A percentile compares a stretch with the other conserved stretches of the same genome.
phyloP scores from a whole-genome alignment of 2,888 invertebrate genomes.

The Athetis lepigone region DNA sequence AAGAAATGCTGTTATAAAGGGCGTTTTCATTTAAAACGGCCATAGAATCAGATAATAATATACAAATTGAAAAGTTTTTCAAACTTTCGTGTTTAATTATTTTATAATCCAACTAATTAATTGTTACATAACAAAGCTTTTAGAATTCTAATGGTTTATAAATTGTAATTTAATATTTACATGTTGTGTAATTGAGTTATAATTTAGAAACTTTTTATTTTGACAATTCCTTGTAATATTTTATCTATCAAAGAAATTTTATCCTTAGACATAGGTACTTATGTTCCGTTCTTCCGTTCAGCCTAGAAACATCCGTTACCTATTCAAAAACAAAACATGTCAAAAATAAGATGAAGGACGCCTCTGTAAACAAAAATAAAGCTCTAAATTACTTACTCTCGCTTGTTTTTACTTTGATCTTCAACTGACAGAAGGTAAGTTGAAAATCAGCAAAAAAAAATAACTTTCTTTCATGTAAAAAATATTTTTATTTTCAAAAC shows the following conservation, averaged over 20 bases:
- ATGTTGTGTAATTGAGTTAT: not conserved
- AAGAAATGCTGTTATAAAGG: not conserved
- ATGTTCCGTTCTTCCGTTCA: too few species aligned
- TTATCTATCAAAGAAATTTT: not conserved
- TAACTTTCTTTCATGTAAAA: not conserved
- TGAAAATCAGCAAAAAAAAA: too few species aligned
- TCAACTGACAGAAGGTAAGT: conserved; percentile 8
- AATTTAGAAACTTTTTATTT: not conserved
- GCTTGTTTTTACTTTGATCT: not conserved
- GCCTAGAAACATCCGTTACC: too few species aligned
- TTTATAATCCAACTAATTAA: not conserved
- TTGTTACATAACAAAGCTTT: conserved; percentile 12
- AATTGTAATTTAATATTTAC: not conserved
- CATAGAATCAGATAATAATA: conserved; percentile 5
- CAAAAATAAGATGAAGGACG: too few species aligned
- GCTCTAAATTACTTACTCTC: not conserved
- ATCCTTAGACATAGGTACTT: too few species aligned
- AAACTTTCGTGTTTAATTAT: not conserved
- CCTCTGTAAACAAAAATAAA: not conserved
- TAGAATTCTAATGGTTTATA: not conserved
- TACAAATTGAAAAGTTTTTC: not conserved
- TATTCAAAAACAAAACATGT: too few species aligned
- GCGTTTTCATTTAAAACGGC: not conserved
- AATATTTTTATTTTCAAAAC: not conserved
- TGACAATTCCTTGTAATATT: too few species aligned